Conservation (phyloP, 2,888 invertebrate genomes). For the Torymus auratus region DNA sequence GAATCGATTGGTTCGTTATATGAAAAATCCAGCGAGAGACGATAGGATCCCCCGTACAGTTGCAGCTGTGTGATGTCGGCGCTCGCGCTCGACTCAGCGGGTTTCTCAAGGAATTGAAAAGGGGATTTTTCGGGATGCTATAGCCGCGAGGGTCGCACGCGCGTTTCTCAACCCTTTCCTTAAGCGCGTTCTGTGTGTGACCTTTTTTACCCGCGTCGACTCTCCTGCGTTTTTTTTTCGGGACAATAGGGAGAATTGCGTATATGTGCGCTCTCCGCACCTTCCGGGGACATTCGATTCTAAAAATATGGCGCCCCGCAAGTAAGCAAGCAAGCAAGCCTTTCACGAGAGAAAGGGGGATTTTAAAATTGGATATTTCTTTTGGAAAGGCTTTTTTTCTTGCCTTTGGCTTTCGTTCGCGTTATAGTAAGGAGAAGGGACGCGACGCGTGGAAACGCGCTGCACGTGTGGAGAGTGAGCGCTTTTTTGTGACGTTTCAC, state of each 20-base stretch:
- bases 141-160: conserved; percentile 23
- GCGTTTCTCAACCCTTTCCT: conserved; percentile 45
- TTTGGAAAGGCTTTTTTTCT: conserved; percentile 1
- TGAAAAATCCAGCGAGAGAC: conserved; percentile 56
- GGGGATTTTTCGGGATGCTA: neutral
- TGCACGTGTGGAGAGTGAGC: conserved; percentile 1
- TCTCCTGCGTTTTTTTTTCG: conserved; percentile 19
- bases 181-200: conserved; percentile 5
- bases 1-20: conserved; percentile 58
- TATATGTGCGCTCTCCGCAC: conserved; percentile 26
- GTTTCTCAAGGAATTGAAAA: conserved; percentile 43
- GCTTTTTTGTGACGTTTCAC: conserved; percentile 10
- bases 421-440: too few species aligned
- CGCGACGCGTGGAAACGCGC: neutral
- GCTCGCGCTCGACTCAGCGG: conserved; percentile 31
- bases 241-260: conserved; percentile 32
- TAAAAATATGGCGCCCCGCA: conserved; percentile 47
- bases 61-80: conserved; percentile 45
- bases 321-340: conserved; percentile 9
- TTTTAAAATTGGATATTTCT: conserved; percentile 28
- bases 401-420: neutral
- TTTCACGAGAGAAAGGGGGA: conserved; percentile 24
- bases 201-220: neutral
- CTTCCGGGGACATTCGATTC: conserved; percentile 47
- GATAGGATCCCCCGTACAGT: conserved; percentile 33